phyloP scores from a whole-genome alignment of 2,888 invertebrate species.

The Hirtodrosophila confusa region DNA sequence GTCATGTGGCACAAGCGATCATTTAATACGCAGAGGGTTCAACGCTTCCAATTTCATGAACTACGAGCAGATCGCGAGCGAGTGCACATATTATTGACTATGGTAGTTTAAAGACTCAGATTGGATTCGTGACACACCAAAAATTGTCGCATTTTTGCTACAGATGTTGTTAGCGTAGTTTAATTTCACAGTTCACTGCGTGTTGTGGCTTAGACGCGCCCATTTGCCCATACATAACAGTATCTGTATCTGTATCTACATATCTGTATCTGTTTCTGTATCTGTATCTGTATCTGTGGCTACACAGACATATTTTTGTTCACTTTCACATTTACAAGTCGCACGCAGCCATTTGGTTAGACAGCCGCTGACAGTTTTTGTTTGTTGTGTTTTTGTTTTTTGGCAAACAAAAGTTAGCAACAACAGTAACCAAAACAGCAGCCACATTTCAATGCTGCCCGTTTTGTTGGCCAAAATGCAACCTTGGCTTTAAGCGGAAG shows the following conservation, averaged over 20 bases:
- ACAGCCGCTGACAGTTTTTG: conserved; percentile 34
- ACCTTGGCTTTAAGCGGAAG: conserved; percentile 73
- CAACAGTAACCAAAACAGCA: conserved; percentile 10
- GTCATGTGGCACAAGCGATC: conserved; percentile 23
- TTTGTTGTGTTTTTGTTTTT: conserved; percentile 6
- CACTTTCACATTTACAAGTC: conserved; percentile 51
- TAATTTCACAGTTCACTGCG: conserved; percentile 81
- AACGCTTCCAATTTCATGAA: not conserved
- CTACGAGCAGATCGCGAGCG: too few species aligned
- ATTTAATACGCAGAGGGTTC: not conserved
- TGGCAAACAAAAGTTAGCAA: conserved; percentile 32
- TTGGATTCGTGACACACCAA: conserved; percentile 1
- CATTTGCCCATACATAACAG: conserved; percentile 30
- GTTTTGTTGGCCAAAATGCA: conserved; percentile 58
- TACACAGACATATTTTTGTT: not conserved
- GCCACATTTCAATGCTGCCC: conserved; percentile 36
- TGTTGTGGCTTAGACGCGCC: conserved; percentile 71
- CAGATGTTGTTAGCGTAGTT: conserved; percentile 56
- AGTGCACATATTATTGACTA: too few species aligned
- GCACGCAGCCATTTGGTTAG: conserved; percentile 47
- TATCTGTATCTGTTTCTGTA: conserved; percentile 4
- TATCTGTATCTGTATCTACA: conserved; percentile 10
- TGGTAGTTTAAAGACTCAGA: too few species aligned
- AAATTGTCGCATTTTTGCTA: conserved; percentile 20
- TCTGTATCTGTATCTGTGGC: too few species aligned